Evolutionary conservation across 2,888 invertebrate genomes (phyloP).

Genomic region (Drosophila seclusa): DNA sequence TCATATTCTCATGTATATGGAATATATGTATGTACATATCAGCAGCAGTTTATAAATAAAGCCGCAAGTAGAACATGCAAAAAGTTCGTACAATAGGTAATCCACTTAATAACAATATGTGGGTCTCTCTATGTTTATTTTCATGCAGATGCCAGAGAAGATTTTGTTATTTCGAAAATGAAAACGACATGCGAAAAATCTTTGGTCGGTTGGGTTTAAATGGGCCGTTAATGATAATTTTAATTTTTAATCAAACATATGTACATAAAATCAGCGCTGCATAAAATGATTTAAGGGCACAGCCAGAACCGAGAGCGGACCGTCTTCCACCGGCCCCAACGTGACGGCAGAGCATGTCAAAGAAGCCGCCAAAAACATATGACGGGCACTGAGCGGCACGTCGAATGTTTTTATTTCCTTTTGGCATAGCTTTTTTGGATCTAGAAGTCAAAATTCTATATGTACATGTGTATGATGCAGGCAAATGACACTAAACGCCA

Average conservation of each 20-base stretch:
- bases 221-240: conserved; percentile 83
- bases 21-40: conserved; percentile 6
- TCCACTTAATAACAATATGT: conserved; percentile 30
- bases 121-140: conserved; percentile 33
- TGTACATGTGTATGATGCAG: conserved; percentile 1
- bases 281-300: conserved; percentile 70
- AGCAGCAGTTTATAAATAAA: conserved; percentile 25
- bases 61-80: conserved; percentile 14
- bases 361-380: conserved; percentile 71
- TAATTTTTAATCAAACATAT: conserved; percentile 83
- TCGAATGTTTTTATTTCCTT: conserved; percentile 21
- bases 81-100: conserved; percentile 51
- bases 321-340: conserved; percentile 18
- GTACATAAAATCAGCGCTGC: conserved; percentile 66
- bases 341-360: conserved; percentile 53
- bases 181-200: conserved; percentile 83
- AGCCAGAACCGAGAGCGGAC: conserved; percentile 47
- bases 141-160: conserved; percentile 33
- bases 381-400: conserved; percentile 33
- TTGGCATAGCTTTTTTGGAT: conserved; percentile 26
- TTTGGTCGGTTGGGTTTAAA: conserved; percentile 82
- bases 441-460: not conserved
- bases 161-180: conserved; percentile 81
- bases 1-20: conserved; percentile 6
- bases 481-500: conserved; percentile 30